Evolutionary conservation across 1,140 invertebrate genomes (phyloP).

Genomic region (Pachyrhynchus sulphureomaculatus): DNA sequence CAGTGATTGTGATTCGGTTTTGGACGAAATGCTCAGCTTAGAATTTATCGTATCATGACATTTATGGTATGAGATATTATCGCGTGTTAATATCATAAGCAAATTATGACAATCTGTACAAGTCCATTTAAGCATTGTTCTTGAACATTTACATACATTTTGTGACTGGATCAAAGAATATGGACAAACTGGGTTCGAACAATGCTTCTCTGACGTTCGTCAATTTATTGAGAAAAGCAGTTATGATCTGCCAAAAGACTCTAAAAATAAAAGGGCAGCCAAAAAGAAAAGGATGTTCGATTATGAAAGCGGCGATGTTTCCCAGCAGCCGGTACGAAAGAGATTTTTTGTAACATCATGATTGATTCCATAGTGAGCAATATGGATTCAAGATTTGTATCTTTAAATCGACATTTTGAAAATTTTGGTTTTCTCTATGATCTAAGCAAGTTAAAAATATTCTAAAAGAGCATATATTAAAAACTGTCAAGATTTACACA

Average conservation of each 20-base stretch:
- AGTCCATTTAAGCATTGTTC: constrained; percentile 32
- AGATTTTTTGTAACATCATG: constrained; percentile 32
- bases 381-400: constrained; percentile 19
- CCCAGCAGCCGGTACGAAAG: constrained; percentile 28
- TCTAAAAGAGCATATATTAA: constrained; percentile 20
- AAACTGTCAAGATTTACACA: constrained; percentile 24
- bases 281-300: constrained; percentile 35
- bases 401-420: constrained; percentile 28
- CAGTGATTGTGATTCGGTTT: constrained; percentile 37
- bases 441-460: constrained; percentile 26
- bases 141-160: constrained; percentile 37
- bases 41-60: constrained; percentile 41
- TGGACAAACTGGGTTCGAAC: constrained; percentile 29
- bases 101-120: constrained; percentile 39
- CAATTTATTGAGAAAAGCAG: constrained; percentile 34
- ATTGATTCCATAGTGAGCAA: constrained; percentile 24
- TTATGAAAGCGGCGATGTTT: constrained; percentile 35
- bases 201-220: constrained; percentile 30
- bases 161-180: constrained; percentile 16
- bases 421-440: too few species aligned
- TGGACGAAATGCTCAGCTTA: constrained; percentile 41
- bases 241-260: constrained; percentile 30
- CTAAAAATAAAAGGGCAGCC: constrained; percentile 28
- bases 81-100: constrained; percentile 40
- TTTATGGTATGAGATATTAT: constrained; percentile 39